These are phyloP conservation scores for Mallotus villosus DNA, from an alignment of 2,797 vertebrate species.

Conservation along the genomic window DNA sequence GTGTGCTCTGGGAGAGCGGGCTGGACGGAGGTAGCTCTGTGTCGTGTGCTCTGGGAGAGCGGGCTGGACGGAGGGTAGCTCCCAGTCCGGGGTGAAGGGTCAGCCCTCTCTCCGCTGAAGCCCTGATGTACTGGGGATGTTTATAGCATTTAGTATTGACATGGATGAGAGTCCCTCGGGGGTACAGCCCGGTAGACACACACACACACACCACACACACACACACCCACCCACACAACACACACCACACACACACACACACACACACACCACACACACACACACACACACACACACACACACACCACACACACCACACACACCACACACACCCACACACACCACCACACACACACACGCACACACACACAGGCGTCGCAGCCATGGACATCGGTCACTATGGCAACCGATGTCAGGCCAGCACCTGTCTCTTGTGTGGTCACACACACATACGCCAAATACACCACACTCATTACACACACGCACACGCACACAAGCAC, in stretches of 20 bases:
- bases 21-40: conserved; percentile 21
- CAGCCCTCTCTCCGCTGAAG: conserved; percentile 38
- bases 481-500: not conserved
- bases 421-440: not conserved
- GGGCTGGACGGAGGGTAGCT: conserved; percentile 17
- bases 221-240: not conserved
- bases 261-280: not conserved
- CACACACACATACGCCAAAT: not conserved
- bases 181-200: not conserved
- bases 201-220: not conserved
- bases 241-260: not conserved
- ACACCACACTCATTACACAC: not conserved
- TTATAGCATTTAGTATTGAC: conserved; percentile 57
- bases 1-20: not conserved
- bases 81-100: conserved; percentile 56
- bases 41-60: not conserved
- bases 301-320: not conserved
- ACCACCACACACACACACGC: not conserved
- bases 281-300: not conserved
- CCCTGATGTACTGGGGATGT: conserved; percentile 49
- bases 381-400: conserved; percentile 2
- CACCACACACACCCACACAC: not conserved
- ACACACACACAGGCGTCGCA: not conserved
- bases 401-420: not conserved
- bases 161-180: conserved; percentile 48